Conservation (phyloP, 1,140 invertebrate genomes). For the Meloidogyne floridensis region DNA sequence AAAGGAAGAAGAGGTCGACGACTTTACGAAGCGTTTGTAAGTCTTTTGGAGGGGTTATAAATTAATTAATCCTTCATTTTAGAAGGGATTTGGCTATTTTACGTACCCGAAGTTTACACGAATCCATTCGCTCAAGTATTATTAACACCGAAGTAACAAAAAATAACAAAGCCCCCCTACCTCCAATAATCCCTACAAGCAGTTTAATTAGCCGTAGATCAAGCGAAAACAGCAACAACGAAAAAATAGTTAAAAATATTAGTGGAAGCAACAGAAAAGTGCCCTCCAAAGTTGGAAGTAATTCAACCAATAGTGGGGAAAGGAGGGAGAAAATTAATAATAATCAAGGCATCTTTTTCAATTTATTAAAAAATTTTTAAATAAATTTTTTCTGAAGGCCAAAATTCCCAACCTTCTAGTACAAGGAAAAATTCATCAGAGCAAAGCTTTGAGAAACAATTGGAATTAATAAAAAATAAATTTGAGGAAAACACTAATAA, state of each 20-base stretch:
- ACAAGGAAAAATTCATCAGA: background rate
- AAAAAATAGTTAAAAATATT: conserved; percentile 6
- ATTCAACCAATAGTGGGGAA: background rate
- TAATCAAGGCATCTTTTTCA: background rate
- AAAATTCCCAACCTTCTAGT: background rate
- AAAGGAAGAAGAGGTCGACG: background rate
- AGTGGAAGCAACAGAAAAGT: background rate
- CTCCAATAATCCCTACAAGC: background rate
- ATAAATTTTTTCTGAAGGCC: background rate
- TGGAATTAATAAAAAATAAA: background rate
- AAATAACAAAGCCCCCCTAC: background rate
- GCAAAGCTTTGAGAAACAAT: background rate
- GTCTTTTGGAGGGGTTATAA: background rate
- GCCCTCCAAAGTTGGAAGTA: background rate
- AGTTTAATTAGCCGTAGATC: background rate
- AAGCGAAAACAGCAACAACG: background rate
- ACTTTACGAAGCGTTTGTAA: background rate
- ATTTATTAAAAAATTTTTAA: background rate
- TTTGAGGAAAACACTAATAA: background rate
- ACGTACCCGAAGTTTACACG: background rate
- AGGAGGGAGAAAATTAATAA: background rate
- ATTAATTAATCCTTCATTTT: background rate
- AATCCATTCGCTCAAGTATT: background rate
- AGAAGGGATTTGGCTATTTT: background rate
- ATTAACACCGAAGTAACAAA: background rate